phyloP scores from a whole-genome alignment of 1,140 invertebrate genomes.

The Augochlora pura region DNA sequence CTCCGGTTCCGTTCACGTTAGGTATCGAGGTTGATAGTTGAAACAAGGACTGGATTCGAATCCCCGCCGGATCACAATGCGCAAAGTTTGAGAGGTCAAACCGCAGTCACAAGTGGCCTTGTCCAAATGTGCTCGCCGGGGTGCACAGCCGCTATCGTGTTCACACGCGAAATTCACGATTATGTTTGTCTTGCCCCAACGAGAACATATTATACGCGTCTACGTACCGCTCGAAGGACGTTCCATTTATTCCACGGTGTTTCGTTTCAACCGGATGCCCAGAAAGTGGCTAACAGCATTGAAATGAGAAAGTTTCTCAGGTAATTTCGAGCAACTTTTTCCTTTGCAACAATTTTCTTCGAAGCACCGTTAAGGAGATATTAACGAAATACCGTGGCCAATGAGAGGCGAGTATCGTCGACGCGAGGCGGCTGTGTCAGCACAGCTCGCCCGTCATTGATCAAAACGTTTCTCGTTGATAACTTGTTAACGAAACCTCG shows the following conservation, averaged over 20 bases:
- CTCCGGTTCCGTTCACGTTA: neutral
- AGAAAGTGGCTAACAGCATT: too few relatives aligned
- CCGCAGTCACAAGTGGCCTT: conserved; percentile 36
- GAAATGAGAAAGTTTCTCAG: too few relatives aligned
- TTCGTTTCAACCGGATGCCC: too few relatives aligned
- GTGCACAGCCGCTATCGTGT: neutral
- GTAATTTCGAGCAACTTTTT: too few relatives aligned
- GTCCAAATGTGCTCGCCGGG: neutral
- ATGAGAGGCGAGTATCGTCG: too few relatives aligned
- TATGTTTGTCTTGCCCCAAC: neutral
- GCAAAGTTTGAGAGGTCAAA: conserved; percentile 36
- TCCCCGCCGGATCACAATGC: conserved; percentile 22
- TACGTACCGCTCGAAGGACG: neutral
- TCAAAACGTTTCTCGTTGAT: too few relatives aligned
- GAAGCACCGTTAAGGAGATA: too few relatives aligned
- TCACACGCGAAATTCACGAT: neutral
- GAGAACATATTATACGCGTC: neutral
- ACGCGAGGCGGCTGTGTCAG: too few relatives aligned
- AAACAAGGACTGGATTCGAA: conserved; percentile 19
- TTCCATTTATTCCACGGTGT: neutral
- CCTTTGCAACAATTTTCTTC: too few relatives aligned
- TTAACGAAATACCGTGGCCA: too few relatives aligned
- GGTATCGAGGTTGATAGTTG: conserved; percentile 22
- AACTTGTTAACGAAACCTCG: too few relatives aligned
- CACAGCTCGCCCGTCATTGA: too few relatives aligned